phyloP scores from a whole-genome alignment of 2,113 vertebrate genomes.

The Rostratula benghalensis region DNA sequence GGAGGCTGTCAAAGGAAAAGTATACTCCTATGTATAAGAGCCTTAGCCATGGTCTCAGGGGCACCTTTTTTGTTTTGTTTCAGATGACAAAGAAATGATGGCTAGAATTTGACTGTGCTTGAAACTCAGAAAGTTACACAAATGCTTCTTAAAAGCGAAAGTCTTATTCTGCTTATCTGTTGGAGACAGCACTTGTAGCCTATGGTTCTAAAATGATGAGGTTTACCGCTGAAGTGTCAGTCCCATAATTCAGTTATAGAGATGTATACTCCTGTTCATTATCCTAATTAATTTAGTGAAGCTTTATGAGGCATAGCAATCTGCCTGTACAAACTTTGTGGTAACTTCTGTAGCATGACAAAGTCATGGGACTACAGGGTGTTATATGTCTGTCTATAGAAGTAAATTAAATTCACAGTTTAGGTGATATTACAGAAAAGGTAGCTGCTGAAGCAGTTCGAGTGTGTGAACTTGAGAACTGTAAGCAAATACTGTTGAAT shows the following conservation, averaged over 20 bases:
- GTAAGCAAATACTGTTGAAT: neutral
- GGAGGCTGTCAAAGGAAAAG: neutral
- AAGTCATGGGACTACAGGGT: neutral
- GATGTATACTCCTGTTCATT: neutral
- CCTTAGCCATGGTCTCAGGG: neutral
- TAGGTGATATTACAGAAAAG: neutral
- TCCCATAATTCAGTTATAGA: neutral
- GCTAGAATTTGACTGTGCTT: neutral
- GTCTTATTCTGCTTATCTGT: neutral
- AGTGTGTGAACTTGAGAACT: neutral
- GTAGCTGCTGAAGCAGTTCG: neutral
- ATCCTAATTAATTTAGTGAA: neutral
- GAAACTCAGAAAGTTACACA: neutral
- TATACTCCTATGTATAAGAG: neutral
- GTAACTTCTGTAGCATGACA: neutral
- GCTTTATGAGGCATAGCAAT: neutral
- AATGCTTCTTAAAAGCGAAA: neutral
- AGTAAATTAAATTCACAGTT: neutral
- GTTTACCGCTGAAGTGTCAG: neutral
- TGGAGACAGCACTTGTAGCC: neutral
- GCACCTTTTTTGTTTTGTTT: neutral
- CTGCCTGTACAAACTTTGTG: neutral
- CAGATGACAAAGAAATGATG: neutral
- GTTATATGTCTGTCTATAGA: neutral
- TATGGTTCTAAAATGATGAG: neutral